A percentile compares a stretch with the other conserved stretches of the same genome.
Evolutionary conservation across 2,888 invertebrate genomes (phyloP).

Genomic region (Euproctis similis): DNA sequence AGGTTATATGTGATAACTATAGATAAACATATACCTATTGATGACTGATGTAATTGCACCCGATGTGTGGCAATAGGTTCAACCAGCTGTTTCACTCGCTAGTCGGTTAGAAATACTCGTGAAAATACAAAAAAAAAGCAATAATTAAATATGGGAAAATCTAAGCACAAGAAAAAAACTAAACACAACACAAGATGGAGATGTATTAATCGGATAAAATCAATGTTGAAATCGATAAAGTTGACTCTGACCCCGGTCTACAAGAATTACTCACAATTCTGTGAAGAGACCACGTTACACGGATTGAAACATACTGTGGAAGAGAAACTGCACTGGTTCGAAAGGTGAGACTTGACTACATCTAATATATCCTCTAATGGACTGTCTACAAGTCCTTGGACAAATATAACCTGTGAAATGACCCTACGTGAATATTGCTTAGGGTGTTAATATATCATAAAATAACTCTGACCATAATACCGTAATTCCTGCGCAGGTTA

Average conservation of each 20-base stretch:
- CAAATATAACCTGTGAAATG: too few relatives aligned
- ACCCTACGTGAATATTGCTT: too few relatives aligned
- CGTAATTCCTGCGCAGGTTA: too few relatives aligned
- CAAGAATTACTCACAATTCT: conserved; percentile 48
- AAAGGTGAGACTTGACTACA: conserved; percentile 45
- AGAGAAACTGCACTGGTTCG: conserved; percentile 49
- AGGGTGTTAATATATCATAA: too few relatives aligned
- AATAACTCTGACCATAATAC: too few relatives aligned
- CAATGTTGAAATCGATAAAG: conserved; percentile 34
- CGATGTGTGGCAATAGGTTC: too few relatives aligned
- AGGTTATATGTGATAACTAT: too few relatives aligned
- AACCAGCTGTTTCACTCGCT: not conserved
- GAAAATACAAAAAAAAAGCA: not conserved
- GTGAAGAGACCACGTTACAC: conserved; percentile 59
- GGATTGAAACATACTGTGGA: conserved; percentile 65
- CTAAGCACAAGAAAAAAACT: conserved; percentile 11
- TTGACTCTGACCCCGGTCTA: conserved; percentile 16
- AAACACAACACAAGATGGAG: conserved; percentile 48
- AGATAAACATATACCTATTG: too few relatives aligned
- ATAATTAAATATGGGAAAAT: too few relatives aligned
- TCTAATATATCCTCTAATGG: too few relatives aligned
- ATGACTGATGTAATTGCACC: too few relatives aligned
- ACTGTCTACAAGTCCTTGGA: too few relatives aligned
- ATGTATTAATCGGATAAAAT: conserved; percentile 46
- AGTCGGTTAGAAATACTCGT: not conserved